A percentile compares a stretch with the other conserved stretches of the same genome.
These are phyloP conservation scores for Romanogobio albipinnatus DNA, from an alignment of 2,113 vertebrate species.

Conservation along the genomic window DNA sequence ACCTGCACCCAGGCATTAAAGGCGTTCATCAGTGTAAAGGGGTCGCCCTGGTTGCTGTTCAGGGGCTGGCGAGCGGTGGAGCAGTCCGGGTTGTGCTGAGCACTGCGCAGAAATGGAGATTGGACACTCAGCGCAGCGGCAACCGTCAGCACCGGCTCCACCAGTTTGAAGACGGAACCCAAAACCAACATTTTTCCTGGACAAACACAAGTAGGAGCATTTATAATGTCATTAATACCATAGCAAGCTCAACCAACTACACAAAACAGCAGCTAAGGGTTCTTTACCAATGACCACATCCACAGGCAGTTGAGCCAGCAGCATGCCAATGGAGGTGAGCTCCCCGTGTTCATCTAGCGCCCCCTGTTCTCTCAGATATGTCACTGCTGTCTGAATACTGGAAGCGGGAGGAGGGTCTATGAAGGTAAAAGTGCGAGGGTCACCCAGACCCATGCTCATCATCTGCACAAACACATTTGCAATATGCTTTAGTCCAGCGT, in stretches of 20 bases:
- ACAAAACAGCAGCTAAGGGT: background rate
- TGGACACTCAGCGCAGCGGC: constrained; percentile 86
- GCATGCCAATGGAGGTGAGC: constrained; percentile 83
- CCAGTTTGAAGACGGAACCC: constrained; percentile 82
- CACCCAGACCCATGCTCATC: constrained; percentile 90
- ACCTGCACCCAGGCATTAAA: constrained; percentile 94
- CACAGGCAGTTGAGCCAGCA: constrained; percentile 89
- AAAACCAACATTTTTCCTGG: constrained; percentile 92
- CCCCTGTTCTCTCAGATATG: constrained; percentile 87
- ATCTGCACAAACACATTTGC: constrained; percentile 75
- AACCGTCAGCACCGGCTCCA: constrained; percentile 83
- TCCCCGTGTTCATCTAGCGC: constrained; percentile 79
- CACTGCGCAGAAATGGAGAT: constrained; percentile 83
- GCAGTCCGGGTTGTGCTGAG: constrained; percentile 79
- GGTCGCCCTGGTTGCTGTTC: constrained; percentile 88
- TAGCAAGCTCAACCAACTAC: background rate
- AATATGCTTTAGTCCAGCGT: background rate
- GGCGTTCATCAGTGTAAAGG: constrained; percentile 87
- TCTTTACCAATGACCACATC: constrained; percentile 89
- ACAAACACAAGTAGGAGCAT: background rate
- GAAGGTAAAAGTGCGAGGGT: constrained; percentile 88
- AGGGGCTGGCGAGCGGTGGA: constrained; percentile 77
- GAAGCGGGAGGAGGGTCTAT: constrained; percentile 85
- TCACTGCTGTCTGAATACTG: constrained; percentile 87
- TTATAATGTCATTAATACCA: background rate